Percentiles rank a stretch among this genome's conserved stretches.
phyloP scores from a whole-genome alignment of 2,797 vertebrate species.

The Paratrypauchen microcephalus region DNA sequence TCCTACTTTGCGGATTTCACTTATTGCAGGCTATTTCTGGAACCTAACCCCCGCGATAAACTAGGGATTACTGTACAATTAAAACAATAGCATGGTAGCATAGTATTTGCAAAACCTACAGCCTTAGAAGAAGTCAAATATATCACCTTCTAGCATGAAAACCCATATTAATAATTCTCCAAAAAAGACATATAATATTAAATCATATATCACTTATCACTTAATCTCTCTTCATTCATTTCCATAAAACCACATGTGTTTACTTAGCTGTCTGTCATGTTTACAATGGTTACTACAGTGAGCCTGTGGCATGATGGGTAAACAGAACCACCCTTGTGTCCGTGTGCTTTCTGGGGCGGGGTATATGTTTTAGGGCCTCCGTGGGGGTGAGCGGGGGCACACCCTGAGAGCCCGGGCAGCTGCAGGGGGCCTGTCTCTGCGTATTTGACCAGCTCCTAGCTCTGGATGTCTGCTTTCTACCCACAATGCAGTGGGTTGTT shows the following conservation, averaged over 20 bases:
- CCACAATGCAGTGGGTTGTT: slow-evolving; percentile 53
- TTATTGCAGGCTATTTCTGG: too few species aligned
- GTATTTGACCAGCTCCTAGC: slow-evolving; percentile 51
- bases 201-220: neutral
- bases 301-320: slow-evolving; percentile 32
- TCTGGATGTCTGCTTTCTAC: slow-evolving; percentile 18
- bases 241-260: neutral
- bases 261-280: neutral
- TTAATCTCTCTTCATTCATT: neutral
- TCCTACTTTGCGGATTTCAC: too few species aligned
- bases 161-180: too few species aligned
- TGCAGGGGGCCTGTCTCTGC: slow-evolving; percentile 32
- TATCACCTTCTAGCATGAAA: too few species aligned
- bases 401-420: slow-evolving; percentile 63
- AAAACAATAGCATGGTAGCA: too few species aligned
- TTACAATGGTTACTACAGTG: slow-evolving; percentile 25
- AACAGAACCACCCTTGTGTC: slow-evolving; percentile 47
- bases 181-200: too few species aligned
- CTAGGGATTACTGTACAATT: too few species aligned
- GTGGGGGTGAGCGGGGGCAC: slow-evolving; percentile 45
- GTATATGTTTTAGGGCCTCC: slow-evolving; percentile 27
- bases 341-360: slow-evolving; percentile 39
- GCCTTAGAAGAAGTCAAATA: too few species aligned
- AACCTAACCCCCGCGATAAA: too few species aligned
- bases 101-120: too few species aligned